Evolutionary conservation across 2,888 invertebrate species (phyloP), one percentile per base, ranked within the genome.

Genomic region (Himalopsyche japonica): DNA sequence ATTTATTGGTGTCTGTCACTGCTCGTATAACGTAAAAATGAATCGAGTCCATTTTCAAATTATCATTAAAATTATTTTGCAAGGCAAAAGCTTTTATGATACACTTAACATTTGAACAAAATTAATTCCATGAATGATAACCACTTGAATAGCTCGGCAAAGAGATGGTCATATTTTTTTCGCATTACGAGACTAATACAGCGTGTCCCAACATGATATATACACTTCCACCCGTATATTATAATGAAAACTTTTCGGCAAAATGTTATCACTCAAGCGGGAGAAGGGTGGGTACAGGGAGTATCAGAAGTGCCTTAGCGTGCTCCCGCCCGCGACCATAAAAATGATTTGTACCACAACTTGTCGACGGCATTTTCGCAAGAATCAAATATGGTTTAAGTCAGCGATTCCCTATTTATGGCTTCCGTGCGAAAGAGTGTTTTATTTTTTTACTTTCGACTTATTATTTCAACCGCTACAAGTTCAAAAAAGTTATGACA

Each of bases 271-370:
- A 78, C 24, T 57, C 57, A 57, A 57, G 20, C 24, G 57, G 57
- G 57, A 20, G 57, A n/a, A 34, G 80, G 49, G 49, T 32, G 80
- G 37, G 24, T 57, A 24, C 8, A 24, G 57, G 57, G 57, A 57
- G 57, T 57, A 20, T 24, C 57, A 57, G 24, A 57, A 57, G 57
- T 57, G 20, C 57, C 57, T 57, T 24, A 57, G 57, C 57, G 57
- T 57, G 57, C 57, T 57, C 20, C 81, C 79, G 84, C 76, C 76
- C 48, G 64, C 24, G 76, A 84, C 79, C 84, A 83, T 84, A 86
- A 84, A 86, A 86, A 84, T 86, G 86, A 86, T 84, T 86, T 86
- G 86, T 84, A 81, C 84, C 77, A 77, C 81, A 84, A 86, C 84
- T 84, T 84, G 84, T 81, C 64, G 84, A 84, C 81, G 20, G 80